These are phyloP conservation scores for Bos indicus DNA, from an alignment of 2,113 vertebrate genomes.

Conservation along the genomic window DNA sequence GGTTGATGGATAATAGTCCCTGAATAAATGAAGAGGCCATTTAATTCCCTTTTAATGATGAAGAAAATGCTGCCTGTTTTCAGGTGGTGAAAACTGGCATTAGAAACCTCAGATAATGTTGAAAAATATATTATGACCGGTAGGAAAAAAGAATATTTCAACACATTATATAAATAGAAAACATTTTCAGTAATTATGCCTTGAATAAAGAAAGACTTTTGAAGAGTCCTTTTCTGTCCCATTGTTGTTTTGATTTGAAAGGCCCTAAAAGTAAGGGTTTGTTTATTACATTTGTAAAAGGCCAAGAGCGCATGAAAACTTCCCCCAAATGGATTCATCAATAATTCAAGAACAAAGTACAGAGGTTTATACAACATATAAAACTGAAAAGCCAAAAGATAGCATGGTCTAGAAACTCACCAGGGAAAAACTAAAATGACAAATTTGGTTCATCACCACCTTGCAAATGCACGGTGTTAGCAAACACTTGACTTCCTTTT, in stretches of 20 bases:
- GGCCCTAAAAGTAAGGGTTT: background rate
- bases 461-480: background rate
- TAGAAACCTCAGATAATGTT: background rate
- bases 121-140: background rate
- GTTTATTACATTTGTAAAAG: slow-evolving; percentile 38
- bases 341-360: slow-evolving; percentile 21
- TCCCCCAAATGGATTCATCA: background rate
- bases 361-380: slow-evolving; percentile 3
- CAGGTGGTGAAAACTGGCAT: background rate
- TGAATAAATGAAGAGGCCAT: background rate
- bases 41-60: background rate
- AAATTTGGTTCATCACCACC: slow-evolving; percentile 19
- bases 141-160: background rate
- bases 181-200: background rate
- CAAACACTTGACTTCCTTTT: slow-evolving; percentile 11
- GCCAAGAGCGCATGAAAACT: background rate
- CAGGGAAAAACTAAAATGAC: background rate
- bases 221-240: background rate
- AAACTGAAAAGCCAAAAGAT: slow-evolving; percentile 1
- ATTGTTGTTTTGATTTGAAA: slow-evolving; percentile 30
- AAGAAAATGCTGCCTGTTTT: background rate
- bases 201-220: background rate
- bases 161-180: background rate
- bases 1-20: background rate
- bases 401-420: background rate